Evolutionary conservation across 2,113 vertebrate species (phyloP).

Genomic region (Menura novaehollandiae): DNA sequence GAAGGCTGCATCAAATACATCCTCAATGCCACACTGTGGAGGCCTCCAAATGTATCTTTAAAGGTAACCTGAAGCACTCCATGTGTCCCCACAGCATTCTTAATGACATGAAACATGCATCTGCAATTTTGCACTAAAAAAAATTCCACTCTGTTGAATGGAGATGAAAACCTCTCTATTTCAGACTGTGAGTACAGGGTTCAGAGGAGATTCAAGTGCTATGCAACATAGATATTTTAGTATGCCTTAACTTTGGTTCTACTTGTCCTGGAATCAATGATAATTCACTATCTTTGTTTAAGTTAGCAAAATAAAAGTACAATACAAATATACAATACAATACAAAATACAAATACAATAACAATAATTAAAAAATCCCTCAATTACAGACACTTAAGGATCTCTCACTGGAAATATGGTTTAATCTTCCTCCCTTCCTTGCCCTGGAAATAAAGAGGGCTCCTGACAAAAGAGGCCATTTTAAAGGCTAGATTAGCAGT

Average conservation of each 20-base stretch:
- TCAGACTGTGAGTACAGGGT: background rate
- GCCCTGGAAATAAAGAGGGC: background rate
- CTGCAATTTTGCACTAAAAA: background rate
- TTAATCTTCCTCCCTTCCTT: background rate
- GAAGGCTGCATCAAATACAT: background rate
- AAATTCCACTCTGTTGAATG: background rate
- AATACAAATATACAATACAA: background rate
- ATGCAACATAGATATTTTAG: background rate
- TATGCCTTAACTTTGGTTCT: background rate
- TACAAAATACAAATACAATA: background rate
- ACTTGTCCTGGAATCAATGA: background rate
- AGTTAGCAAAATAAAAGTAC: background rate
- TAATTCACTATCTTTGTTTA: background rate
- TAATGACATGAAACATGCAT: background rate
- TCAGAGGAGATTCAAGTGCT: background rate
- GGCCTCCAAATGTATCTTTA: background rate
- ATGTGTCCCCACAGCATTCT: background rate
- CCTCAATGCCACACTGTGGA: rapidly evolving
- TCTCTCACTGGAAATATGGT: background rate
- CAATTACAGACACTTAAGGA: background rate
- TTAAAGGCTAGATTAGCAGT: background rate
- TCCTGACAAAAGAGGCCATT: background rate
- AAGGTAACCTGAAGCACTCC: background rate
- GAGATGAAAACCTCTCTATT: background rate
- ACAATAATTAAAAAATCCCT: background rate